Evolutionary conservation across 2,113 vertebrate species (phyloP).

Genomic region (Melanerpes aurifrons): DNA sequence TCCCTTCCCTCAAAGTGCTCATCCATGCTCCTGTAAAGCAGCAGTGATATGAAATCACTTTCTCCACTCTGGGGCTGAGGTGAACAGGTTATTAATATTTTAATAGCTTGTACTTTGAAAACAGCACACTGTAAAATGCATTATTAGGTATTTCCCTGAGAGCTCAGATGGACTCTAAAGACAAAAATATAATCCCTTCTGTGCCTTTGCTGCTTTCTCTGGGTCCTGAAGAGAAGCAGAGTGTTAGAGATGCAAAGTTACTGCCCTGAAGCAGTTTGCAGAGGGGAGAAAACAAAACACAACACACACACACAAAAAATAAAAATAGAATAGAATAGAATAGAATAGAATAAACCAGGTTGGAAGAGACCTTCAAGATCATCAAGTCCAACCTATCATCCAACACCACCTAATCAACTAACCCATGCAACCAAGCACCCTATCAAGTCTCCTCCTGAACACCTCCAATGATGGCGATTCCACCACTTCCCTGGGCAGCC

Average conservation of each 20-base stretch:
- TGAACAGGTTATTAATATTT: conserved; percentile 23
- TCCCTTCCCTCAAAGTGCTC: not conserved
- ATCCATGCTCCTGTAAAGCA: not conserved
- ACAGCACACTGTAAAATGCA: conserved; percentile 5
- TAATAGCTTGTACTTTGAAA: conserved; percentile 13
- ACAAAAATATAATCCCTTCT: not conserved
- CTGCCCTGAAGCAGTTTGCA: not conserved
- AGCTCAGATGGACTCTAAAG: not conserved
- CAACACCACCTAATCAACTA: too few species aligned
- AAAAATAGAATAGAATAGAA: too few species aligned
- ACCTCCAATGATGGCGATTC: too few species aligned
- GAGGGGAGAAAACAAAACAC: accelerated
- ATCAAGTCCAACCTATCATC: too few species aligned
- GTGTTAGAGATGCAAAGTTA: not conserved
- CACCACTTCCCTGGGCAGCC: too few species aligned
- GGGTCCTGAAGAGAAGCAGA: not conserved
- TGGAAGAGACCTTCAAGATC: too few species aligned
- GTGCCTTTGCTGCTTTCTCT: not conserved
- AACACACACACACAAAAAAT: not conserved
- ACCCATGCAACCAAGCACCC: too few species aligned
- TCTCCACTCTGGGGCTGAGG: not conserved
- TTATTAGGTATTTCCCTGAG: not conserved
- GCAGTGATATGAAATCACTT: not conserved
- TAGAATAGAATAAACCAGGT: too few species aligned
- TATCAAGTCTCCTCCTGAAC: too few species aligned